Evolutionary conservation across 2,113 vertebrate species (phyloP).

Genomic region (Lepisosteus osseus): DNA sequence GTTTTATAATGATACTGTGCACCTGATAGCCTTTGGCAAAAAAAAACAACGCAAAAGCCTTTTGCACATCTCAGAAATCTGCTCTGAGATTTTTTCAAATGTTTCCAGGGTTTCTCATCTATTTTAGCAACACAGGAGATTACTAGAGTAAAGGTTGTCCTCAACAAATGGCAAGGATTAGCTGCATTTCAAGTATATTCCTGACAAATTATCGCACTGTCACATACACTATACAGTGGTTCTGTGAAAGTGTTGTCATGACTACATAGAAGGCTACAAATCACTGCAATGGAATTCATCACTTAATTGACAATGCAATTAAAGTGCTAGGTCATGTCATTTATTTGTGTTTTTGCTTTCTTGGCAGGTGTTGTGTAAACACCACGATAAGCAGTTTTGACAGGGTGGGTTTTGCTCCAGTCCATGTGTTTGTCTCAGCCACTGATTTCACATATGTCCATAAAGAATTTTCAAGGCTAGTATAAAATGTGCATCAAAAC

Average conservation of each 20-base stretch:
- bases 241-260: too few relatives aligned
- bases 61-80: too few relatives aligned
- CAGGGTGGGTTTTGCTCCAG: conserved; percentile 9
- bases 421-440: not conserved
- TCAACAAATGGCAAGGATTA: not conserved
- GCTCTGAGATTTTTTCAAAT: too few relatives aligned
- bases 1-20: too few relatives aligned
- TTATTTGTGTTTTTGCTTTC: conserved; percentile 3
- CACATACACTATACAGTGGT: not conserved
- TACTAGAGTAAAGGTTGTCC: too few relatives aligned
- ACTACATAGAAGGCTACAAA: too few relatives aligned
- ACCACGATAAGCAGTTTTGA: conserved; percentile 1
- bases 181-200: not conserved
- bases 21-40: too few relatives aligned
- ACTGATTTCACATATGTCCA: not conserved
- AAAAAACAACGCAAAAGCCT: too few relatives aligned
- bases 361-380: conserved; percentile 21
- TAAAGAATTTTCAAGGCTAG: not conserved
- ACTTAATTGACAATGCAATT: conserved; percentile 28
- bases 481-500: not conserved
- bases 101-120: too few relatives aligned
- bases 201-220: not conserved
- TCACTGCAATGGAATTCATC: conserved; percentile 12
- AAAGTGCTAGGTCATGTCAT: conserved; percentile 15
- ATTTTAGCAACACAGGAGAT: too few relatives aligned